Percentiles rank a stretch among this genome's conserved stretches.
Evolutionary conservation across 2,113 vertebrate genomes (phyloP).

Genomic region (Opisthocomus hoazin): DNA sequence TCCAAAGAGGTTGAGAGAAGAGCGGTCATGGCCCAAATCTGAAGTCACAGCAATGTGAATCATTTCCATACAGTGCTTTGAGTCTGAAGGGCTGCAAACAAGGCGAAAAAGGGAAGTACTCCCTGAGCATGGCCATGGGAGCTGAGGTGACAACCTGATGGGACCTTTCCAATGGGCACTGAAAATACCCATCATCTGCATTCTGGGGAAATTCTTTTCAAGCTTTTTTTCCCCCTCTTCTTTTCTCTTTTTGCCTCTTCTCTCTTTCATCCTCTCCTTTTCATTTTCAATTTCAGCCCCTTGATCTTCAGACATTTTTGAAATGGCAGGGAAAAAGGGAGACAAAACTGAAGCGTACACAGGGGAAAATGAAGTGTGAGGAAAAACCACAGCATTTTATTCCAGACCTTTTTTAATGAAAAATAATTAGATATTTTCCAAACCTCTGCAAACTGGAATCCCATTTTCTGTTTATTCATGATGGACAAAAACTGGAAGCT

Average conservation of each 20-base stretch:
- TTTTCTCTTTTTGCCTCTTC: background rate
- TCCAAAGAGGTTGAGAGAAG: background rate
- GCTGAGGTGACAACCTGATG: background rate
- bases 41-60: background rate
- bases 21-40: background rate
- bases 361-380: background rate
- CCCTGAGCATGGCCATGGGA: background rate
- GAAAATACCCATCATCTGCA: background rate
- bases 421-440: conserved; percentile 43
- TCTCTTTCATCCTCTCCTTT: background rate
- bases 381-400: background rate
- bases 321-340: background rate
- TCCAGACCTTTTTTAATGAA: background rate
- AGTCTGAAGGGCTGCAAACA: background rate
- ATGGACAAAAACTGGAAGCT: background rate
- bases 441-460: background rate
- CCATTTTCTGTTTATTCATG: background rate
- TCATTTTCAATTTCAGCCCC: conserved; percentile 30
- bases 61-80: background rate
- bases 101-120: background rate
- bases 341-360: background rate
- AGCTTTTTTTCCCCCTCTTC: background rate
- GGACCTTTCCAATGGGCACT: background rate
- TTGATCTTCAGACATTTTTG: conserved; percentile 32
- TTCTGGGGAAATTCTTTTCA: background rate